A percentile compares a stretch with the other conserved stretches of the same genome.
These are phyloP conservation scores for Odontesthes bonariensis DNA, from an alignment of 2,113 vertebrate species.

Conservation along the genomic window DNA sequence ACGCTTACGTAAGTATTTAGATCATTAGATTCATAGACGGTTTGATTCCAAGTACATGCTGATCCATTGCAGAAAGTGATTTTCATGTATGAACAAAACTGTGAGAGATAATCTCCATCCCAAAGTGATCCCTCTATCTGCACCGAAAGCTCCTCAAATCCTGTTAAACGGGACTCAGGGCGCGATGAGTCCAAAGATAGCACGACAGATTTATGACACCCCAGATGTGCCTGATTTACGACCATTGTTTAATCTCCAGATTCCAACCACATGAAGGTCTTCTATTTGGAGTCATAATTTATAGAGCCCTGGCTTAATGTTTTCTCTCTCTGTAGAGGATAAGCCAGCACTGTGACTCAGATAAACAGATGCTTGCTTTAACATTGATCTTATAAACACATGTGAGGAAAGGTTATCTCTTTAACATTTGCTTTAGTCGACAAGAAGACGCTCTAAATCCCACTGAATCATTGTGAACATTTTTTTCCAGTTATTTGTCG, in stretches of 20 bases:
- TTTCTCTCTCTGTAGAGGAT: slow-evolving; percentile 63
- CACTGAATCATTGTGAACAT: slow-evolving; percentile 1
- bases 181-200: slow-evolving; percentile 67
- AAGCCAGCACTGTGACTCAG: slow-evolving; percentile 61
- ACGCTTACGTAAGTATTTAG: slow-evolving; percentile 26
- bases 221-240: slow-evolving; percentile 75
- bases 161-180: slow-evolving; percentile 46
- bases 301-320: slow-evolving; percentile 64
- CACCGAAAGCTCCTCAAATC: slow-evolving; percentile 49
- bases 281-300: slow-evolving; percentile 69
- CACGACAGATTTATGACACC: slow-evolving; percentile 68
- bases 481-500: background rate
- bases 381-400: slow-evolving; percentile 69
- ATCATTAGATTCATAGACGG: slow-evolving; percentile 49
- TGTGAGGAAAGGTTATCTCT: slow-evolving; percentile 63
- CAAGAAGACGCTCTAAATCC: slow-evolving; percentile 19
- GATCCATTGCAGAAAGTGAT: slow-evolving; percentile 47
- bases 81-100: slow-evolving; percentile 48
- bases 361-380: slow-evolving; percentile 71
- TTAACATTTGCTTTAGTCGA: slow-evolving; percentile 30
- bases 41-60: slow-evolving; percentile 49
- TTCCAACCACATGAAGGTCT: slow-evolving; percentile 78
- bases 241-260: slow-evolving; percentile 80
- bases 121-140: slow-evolving; percentile 62
- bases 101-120: slow-evolving; percentile 51